Percentiles rank a stretch among this genome's conserved stretches.
phyloP scores from a whole-genome alignment of 2,113 vertebrate genomes.

The Siniperca chuatsi region DNA sequence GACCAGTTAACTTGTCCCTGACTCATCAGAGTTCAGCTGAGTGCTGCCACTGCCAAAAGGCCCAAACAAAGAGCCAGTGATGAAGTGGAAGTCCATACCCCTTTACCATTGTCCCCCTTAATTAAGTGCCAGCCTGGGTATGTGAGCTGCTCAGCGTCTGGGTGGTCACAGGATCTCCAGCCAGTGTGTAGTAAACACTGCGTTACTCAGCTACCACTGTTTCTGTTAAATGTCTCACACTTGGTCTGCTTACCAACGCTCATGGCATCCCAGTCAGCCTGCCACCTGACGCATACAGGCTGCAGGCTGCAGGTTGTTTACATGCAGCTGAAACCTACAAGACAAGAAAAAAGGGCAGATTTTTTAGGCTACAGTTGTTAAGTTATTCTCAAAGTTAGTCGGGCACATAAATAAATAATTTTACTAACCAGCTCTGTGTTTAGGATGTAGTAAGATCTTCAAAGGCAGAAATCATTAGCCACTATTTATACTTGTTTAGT shows the following conservation, averaged over 20 bases:
- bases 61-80: conserved; percentile 69
- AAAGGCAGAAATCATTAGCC: not conserved
- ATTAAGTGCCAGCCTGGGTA: conserved; percentile 45
- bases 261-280: not conserved
- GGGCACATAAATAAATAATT: not conserved
- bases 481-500: not conserved
- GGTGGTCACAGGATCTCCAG: conserved; percentile 62
- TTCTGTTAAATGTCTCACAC: not conserved
- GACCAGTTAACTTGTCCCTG: conserved; percentile 40
- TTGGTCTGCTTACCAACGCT: not conserved
- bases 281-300: not conserved
- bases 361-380: too few species aligned
- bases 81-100: conserved; percentile 25
- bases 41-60: conserved; percentile 36
- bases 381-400: not conserved
- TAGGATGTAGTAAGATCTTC: not conserved
- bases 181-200: conserved; percentile 44
- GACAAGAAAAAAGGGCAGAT: not conserved
- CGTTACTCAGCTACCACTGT: conserved; percentile 43
- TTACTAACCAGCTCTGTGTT: not conserved
- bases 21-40: conserved; percentile 59
- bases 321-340: not conserved
- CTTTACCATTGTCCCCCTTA: conserved; percentile 55
- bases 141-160: conserved; percentile 41
- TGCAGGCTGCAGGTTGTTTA: not conserved